Percentiles rank a stretch among this genome's conserved stretches.
Evolutionary conservation across 2,113 vertebrate genomes (phyloP).

Genomic region (Colinus virginianus): DNA sequence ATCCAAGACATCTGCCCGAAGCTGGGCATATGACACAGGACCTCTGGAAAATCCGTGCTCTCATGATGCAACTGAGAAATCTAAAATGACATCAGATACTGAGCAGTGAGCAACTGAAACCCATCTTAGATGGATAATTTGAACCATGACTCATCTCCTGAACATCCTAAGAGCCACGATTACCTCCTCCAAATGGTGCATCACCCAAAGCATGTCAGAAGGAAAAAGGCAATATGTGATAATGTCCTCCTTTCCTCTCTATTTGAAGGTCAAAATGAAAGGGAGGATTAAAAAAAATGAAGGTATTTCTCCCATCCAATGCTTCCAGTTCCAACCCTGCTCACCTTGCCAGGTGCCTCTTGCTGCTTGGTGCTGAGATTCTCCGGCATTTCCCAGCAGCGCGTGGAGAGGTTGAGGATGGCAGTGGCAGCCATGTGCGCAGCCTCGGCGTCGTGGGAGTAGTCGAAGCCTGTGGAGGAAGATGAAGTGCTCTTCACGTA

Average conservation of each 20-base stretch:
- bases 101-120: background rate
- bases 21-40: background rate
- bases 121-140: background rate
- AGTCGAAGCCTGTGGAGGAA: constrained; percentile 91
- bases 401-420: constrained; percentile 97
- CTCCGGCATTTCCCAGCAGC: constrained; percentile 98
- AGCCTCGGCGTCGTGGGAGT: constrained; percentile 94
- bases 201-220: background rate
- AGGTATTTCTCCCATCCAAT: background rate
- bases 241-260: background rate
- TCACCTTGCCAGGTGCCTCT: constrained; percentile 86
- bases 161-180: background rate
- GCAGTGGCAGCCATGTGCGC: constrained; percentile 98
- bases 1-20: background rate
- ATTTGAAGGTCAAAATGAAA: background rate
- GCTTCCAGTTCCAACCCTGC: background rate
- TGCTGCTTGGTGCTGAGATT: constrained; percentile 95
- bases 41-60: background rate
- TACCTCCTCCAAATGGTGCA: background rate
- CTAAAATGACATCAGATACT: background rate
- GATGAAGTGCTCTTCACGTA: constrained; percentile 86
- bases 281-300: background rate
- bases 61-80: background rate
- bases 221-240: accelerated
- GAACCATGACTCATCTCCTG: accelerated